A percentile compares a stretch with the other conserved stretches of the same genome.
Conservation (phyloP, 2,888 invertebrate species). For the Adelphocoris suturalis region DNA sequence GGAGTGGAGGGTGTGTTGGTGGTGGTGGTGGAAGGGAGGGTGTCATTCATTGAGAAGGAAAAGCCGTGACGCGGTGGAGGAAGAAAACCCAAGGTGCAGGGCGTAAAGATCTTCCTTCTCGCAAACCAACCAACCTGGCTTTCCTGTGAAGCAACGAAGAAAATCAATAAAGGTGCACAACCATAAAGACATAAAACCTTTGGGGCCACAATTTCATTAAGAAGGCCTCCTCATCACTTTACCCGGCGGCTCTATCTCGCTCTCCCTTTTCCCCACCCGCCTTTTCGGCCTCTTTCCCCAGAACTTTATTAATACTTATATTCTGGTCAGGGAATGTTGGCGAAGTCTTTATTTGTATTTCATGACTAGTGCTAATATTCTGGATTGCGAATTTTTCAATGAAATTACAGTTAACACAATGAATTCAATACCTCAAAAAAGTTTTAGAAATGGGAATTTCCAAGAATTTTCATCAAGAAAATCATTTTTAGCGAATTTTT, state of each 20-base stretch:
- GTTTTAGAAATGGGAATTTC: no score
- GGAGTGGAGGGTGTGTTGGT: background rate
- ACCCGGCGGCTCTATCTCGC: background rate
- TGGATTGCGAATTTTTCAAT: background rate
- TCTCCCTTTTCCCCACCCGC: background rate
- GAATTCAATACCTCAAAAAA: no score
- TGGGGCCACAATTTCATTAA: slow-evolving; percentile 69
- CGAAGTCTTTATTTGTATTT: background rate
- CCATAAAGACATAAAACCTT: slow-evolving; percentile 70
- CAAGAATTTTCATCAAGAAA: no score
- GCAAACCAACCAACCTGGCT: background rate
- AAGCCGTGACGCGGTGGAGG: background rate
- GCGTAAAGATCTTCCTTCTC: background rate
- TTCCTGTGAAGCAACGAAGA: slow-evolving; percentile 1
- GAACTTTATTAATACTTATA: slow-evolving; percentile 67
- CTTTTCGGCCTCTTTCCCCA: slow-evolving; percentile 22
- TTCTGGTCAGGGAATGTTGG: slow-evolving; percentile 25
- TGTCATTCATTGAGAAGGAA: background rate
- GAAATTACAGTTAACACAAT: no score
- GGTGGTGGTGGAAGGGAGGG: background rate
- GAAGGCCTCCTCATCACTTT: slow-evolving; percentile 51
- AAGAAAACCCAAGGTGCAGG: slow-evolving; percentile 9
- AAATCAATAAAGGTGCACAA: slow-evolving; percentile 67
- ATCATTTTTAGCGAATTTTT: no score
- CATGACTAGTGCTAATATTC: background rate